These are phyloP conservation scores for Metopia argyrocephala DNA, from an alignment of 2,888 invertebrate genomes.

Conservation along the genomic window DNA sequence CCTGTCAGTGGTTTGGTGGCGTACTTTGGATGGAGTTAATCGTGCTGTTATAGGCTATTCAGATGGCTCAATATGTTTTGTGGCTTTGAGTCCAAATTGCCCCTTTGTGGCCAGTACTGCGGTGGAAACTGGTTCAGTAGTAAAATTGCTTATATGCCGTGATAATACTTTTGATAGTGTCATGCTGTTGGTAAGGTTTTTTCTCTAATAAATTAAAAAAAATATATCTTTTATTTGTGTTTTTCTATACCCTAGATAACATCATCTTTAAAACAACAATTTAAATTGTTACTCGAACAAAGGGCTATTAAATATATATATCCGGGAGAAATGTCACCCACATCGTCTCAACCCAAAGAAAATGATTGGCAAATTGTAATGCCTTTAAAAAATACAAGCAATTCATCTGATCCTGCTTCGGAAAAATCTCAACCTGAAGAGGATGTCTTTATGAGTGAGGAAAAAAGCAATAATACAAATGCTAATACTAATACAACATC, in stretches of 20 bases:
- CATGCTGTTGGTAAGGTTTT: slow-evolving; percentile 79
- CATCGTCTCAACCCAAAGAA: slow-evolving; percentile 69
- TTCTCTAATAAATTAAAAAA: neutral
- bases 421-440: slow-evolving; percentile 75
- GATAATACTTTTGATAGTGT: slow-evolving; percentile 83
- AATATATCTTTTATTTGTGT: neutral
- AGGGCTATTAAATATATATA: slow-evolving; percentile 86
- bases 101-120: slow-evolving; percentile 78
- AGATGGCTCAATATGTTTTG: slow-evolving; percentile 80
- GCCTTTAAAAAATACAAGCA: slow-evolving; percentile 74
- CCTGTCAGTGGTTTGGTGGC: slow-evolving; percentile 87
- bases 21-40: slow-evolving; percentile 84
- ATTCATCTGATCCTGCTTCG: slow-evolving; percentile 75
- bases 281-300: slow-evolving; percentile 90
- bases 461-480: slow-evolving; percentile 62
- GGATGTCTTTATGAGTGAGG: slow-evolving; percentile 72
- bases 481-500: slow-evolving; percentile 50
- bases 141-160: slow-evolving; percentile 81
- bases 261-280: slow-evolving; percentile 86
- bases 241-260: slow-evolving; percentile 82
- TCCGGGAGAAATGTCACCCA: slow-evolving; percentile 79
- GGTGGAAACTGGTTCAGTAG: slow-evolving; percentile 77
- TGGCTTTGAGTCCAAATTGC: slow-evolving; percentile 78
- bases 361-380: slow-evolving; percentile 78
- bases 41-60: slow-evolving; percentile 86